Conservation (phyloP, 2,797 vertebrate species). For the Scarus forsteni region DNA sequence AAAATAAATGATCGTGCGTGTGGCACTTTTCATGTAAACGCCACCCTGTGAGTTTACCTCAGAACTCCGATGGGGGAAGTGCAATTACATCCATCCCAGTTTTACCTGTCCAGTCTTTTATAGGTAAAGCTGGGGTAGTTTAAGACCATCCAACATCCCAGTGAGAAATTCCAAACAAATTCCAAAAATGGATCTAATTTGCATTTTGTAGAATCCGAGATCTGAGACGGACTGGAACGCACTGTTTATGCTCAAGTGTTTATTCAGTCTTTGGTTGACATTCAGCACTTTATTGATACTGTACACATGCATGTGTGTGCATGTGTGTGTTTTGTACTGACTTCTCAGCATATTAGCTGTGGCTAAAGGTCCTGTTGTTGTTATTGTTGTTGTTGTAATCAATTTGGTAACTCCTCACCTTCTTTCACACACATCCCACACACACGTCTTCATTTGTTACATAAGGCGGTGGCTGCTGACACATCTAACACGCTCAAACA, state of each 20-base stretch:
- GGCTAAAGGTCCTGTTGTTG: constrained; percentile 17
- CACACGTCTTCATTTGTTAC: constrained; percentile 34
- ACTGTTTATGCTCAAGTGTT: constrained; percentile 49
- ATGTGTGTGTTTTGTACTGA: constrained; percentile 25
- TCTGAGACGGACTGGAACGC: too few species aligned
- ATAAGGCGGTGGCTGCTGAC: constrained; percentile 29
- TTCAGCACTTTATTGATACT: constrained; percentile 46
- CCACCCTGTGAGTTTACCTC: neutral
- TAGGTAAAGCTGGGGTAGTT: too few species aligned
- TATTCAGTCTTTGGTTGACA: constrained; percentile 40
- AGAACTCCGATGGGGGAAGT: too few species aligned
- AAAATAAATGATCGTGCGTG: constrained; percentile 29
- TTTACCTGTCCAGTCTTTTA: too few species aligned
- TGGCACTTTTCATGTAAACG: constrained; percentile 45
- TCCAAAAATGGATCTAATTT: too few species aligned
- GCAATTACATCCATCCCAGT: too few species aligned
- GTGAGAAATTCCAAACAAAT: too few species aligned
- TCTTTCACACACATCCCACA: constrained; percentile 1
- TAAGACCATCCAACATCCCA: too few species aligned
- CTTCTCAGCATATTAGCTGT: constrained; percentile 27
- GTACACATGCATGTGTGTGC: constrained; percentile 39
- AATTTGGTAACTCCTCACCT: constrained; percentile 13
- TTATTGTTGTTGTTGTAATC: constrained; percentile 2
- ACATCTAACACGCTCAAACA: constrained; percentile 22
- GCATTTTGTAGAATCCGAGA: too few species aligned